Percentiles rank a stretch among this genome's conserved stretches.
Evolutionary conservation across 2,888 invertebrate species (phyloP).

Genomic region (Pammene aurita): DNA sequence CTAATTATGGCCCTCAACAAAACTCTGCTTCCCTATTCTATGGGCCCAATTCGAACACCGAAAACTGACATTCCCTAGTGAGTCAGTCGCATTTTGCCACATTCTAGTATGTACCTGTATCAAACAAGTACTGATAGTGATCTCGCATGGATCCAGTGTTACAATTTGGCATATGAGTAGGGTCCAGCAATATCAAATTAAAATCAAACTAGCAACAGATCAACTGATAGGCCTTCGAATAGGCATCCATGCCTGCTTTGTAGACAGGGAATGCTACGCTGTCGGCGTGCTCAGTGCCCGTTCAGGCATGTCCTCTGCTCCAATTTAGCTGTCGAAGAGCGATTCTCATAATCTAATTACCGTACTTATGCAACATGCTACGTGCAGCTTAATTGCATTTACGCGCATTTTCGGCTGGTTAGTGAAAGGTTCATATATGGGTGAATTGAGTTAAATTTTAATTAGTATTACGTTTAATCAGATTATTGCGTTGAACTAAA

Average conservation of each 20-base stretch:
- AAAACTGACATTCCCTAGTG: no score
- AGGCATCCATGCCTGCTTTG: not conserved
- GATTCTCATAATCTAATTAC: conserved; percentile 34
- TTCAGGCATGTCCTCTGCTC: conserved; percentile 8
- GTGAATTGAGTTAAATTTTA: not conserved
- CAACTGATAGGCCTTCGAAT: no score
- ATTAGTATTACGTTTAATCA: not conserved
- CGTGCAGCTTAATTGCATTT: conserved; percentile 15
- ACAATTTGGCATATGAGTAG: no score
- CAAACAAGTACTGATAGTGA: no score
- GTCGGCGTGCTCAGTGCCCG: not conserved
- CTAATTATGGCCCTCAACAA: no score
- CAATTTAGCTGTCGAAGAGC: conserved; percentile 21
- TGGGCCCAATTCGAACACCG: no score
- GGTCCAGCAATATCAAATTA: no score
- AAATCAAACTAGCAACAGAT: no score
- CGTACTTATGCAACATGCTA: conserved; percentile 25
- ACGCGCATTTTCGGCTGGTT: conserved; percentile 4
- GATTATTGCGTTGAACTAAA: not conserved
- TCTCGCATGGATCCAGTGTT: no score
- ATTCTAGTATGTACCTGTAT: no score
- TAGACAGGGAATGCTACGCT: conserved; percentile 4
- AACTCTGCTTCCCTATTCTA: no score
- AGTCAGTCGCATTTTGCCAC: no score
- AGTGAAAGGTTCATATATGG: conserved; percentile 3